Base-by-base conservation (phyloP, 1,140 invertebrate genomes). In the Meteorus sp. region DNA sequence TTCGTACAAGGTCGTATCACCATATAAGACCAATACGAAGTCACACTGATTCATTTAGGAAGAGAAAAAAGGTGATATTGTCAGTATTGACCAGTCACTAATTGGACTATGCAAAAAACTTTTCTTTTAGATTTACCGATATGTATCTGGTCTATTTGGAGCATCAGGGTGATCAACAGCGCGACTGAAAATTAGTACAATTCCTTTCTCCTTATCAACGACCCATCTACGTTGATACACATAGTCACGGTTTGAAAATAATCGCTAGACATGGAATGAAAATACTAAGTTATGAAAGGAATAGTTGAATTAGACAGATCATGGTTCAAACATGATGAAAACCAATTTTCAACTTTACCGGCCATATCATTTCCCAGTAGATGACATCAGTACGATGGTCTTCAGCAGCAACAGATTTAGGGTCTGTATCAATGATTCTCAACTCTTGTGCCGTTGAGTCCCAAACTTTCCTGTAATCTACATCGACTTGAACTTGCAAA, bases 321-420 rank as follows among this genome's bases (percentile, higher is more conserved):
- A 11, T 20, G 8, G 27, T n/a, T n/a, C n/a, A n/a, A n/a, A n/a
- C n/a, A n/a, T n/a, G n/a, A n/a, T n/a, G 9, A 47, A 35, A 56
- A 11, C 15, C 37, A 55, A 82, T 84, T 83, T 29, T 5, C 9
- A 29, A n/a, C n/a, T n/a, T 4, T 77, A 90, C 88, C 63, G 92
- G 92, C 90, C 91, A 94, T 60, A 88, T 80, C 75, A 92, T 90
- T 79, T 93, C 91, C 92, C 92, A 95, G 69, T 94, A 92, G 48
- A 94, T 82, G 20, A 93, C 75, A 76, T 93, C 90, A 48, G 85
- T 86, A 55, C 82, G 80, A n/a, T 81, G 81, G 23, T 72, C 62
- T 1, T 64, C 19, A 48, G 63, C 25, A 60, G 71, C 35, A 61
- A 76, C 52, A 64, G 68, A 67, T 11, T 65, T 63, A 13, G 84